phyloP scores from a whole-genome alignment of 2,888 invertebrate genomes.

The Hirtodrosophila cameraria region DNA sequence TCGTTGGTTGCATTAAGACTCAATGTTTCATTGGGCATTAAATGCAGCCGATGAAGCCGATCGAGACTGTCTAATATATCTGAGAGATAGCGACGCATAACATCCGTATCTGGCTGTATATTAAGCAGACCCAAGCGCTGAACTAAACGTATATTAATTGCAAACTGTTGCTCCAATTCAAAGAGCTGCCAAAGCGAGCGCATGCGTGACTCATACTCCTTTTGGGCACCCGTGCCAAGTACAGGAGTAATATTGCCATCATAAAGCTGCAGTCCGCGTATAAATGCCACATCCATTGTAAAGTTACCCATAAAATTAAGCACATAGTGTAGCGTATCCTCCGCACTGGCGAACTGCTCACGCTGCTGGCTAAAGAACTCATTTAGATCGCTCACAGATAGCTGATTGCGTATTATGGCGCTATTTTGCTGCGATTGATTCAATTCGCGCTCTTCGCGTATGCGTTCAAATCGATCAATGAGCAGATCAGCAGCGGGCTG shows the following conservation, averaged over 20 bases:
- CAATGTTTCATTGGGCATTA: neutral
- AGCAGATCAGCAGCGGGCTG: constrained; percentile 76
- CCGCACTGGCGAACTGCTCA: constrained; percentile 52
- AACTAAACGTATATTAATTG: constrained; percentile 68
- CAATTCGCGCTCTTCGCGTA: constrained; percentile 68
- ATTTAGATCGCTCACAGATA: constrained; percentile 76
- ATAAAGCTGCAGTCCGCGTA: constrained; percentile 71
- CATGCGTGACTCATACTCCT: constrained; percentile 73
- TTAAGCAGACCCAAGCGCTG: constrained; percentile 60
- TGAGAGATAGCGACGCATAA: constrained; percentile 39
- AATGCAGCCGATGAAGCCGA: constrained; percentile 4
- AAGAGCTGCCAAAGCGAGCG: constrained; percentile 79
- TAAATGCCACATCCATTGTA: constrained; percentile 75
- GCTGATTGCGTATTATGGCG: constrained; percentile 52
- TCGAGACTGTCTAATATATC: constrained; percentile 36
- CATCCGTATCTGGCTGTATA: constrained; percentile 52
- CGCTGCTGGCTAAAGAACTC: constrained; percentile 64
- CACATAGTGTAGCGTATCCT: constrained; percentile 60
- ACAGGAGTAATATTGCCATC: constrained; percentile 60
- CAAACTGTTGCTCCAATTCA: constrained; percentile 72
- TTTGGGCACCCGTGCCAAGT: constrained; percentile 64
- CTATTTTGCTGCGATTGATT: constrained; percentile 27
- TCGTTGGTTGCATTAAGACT: constrained; percentile 12
- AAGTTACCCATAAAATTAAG: constrained; percentile 73
- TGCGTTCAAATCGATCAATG: constrained; percentile 74